Percentiles rank a stretch among this genome's conserved stretches.
Conservation (phyloP, 2,113 vertebrate species). For the Struthio camelus region DNA sequence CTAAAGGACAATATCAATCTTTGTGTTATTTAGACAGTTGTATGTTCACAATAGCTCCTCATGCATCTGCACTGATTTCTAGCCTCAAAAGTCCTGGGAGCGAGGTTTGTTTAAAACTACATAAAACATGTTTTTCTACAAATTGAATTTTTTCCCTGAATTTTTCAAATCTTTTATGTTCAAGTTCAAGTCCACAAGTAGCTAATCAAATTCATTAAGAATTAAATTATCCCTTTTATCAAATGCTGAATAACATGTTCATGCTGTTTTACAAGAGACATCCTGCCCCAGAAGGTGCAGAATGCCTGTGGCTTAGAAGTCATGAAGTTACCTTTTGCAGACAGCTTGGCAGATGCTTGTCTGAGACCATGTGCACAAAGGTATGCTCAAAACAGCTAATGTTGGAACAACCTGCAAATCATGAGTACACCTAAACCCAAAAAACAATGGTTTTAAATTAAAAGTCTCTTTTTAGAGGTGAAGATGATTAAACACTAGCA, state of each 20-base stretch:
- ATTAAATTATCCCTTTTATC: not conserved
- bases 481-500: not conserved
- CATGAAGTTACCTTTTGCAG: not conserved
- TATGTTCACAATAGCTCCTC: not conserved
- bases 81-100: not conserved
- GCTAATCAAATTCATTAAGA: not conserved
- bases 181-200: not conserved
- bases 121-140: not conserved
- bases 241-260: not conserved
- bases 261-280: not conserved
- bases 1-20: not conserved
- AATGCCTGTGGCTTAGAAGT: not conserved
- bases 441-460: not conserved
- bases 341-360: not conserved
- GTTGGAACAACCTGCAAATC: not conserved
- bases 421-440: accelerated
- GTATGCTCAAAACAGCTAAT: not conserved
- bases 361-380: not conserved
- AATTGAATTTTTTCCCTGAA: not conserved
- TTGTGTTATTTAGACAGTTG: not conserved
- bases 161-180: not conserved
- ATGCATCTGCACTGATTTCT: not conserved
- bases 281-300: not conserved
- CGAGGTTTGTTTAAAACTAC: not conserved
- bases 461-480: not conserved